A percentile compares a stretch with the other conserved stretches of the same genome.
phyloP scores from a whole-genome alignment of 2,888 invertebrate species.

The Choristoneura rosaceana region DNA sequence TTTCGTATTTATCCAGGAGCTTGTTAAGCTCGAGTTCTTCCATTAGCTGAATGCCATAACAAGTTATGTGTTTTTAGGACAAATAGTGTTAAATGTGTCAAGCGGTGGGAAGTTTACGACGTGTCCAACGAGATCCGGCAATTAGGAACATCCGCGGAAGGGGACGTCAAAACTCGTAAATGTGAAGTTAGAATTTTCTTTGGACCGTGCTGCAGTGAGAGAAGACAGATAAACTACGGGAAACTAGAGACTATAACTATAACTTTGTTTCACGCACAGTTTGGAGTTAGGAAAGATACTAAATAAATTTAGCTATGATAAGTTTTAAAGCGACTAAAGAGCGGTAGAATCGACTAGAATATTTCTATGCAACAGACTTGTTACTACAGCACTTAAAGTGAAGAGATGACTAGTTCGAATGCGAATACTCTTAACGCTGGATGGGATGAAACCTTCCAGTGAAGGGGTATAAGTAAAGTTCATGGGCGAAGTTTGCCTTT shows the following conservation, averaged over 20 bases:
- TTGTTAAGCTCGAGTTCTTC: conserved; percentile 36
- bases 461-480: conserved; percentile 11
- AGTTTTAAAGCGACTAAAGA: neutral
- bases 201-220: neutral
- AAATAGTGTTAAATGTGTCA: conserved; percentile 65
- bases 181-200: conserved; percentile 5
- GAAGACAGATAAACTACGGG: conserved; percentile 3
- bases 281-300: neutral
- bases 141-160: conserved; percentile 63
- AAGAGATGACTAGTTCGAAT: conserved; percentile 7
- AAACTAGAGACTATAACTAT: neutral
- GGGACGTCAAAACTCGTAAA: conserved; percentile 44
- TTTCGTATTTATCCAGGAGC: conserved; percentile 25
- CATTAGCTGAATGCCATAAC: conserved; percentile 45
- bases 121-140: conserved; percentile 62
- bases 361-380: neutral
- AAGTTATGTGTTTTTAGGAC: conserved; percentile 59
- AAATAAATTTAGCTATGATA: neutral
- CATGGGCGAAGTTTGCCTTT: neutral
- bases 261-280: neutral
- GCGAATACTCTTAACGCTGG: neutral
- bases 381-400: neutral
- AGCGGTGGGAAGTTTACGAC: conserved; percentile 61
- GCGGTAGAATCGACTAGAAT: neutral
- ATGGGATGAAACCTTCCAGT: neutral